phyloP scores from a whole-genome alignment of 1,140 invertebrate genomes.

The Penaeus vannamei region DNA sequence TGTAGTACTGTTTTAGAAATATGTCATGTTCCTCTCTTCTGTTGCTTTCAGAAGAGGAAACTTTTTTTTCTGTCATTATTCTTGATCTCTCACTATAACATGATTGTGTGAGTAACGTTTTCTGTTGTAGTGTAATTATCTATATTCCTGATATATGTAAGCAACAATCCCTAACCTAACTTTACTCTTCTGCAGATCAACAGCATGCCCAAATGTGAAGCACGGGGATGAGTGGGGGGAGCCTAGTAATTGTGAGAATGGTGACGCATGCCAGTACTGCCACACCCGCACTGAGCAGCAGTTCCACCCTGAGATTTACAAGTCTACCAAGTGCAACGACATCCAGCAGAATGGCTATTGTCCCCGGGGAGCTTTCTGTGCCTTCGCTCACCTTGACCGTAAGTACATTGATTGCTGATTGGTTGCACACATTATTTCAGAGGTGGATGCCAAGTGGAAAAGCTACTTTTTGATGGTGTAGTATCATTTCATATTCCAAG shows the following conservation, averaged over 20 bases:
- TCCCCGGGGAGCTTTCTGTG: conserved; percentile 97
- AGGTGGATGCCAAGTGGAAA: not conserved
- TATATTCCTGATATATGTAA: too few species aligned
- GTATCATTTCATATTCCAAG: too few species aligned
- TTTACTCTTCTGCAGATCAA: conserved; percentile 79
- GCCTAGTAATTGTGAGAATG: conserved; percentile 94
- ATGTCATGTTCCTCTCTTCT: not conserved
- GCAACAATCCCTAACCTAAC: not conserved
- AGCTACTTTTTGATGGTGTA: not conserved
- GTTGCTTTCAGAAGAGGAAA: not conserved
- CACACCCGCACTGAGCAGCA: conserved; percentile 99
- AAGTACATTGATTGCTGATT: conserved; percentile 73
- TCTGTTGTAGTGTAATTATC: too few species aligned
- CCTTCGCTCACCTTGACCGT: conserved; percentile 99
- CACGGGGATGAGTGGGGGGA: conserved; percentile 99
- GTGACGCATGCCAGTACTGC: conserved; percentile 95
- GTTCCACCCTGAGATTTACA: conserved; percentile 99
- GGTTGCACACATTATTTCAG: too few species aligned
- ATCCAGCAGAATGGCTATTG: conserved; percentile 98
- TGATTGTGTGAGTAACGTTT: too few species aligned
- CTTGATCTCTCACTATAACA: too few species aligned
- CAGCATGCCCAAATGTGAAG: conserved; percentile 98
- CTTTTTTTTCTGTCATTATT: not conserved
- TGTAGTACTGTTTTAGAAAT: too few species aligned
- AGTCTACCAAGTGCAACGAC: conserved; percentile 98